phyloP scores from a whole-genome alignment of 2,797 vertebrate genomes.

The Smutsia temminckii region DNA sequence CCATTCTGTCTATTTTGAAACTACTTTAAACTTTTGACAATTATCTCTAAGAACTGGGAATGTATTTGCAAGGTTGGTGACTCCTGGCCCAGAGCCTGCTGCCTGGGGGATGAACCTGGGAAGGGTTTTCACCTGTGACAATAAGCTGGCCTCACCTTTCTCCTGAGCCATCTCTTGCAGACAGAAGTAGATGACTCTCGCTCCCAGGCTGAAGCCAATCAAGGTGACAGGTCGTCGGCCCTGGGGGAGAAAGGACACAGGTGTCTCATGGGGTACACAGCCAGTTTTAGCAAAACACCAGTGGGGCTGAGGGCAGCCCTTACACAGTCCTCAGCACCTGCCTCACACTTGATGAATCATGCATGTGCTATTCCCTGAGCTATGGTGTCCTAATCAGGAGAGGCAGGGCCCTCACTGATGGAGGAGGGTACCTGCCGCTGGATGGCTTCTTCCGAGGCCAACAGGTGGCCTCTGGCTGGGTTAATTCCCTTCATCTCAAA shows the following conservation, averaged over 20 bases:
- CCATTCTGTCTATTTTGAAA: not conserved
- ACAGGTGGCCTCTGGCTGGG: not conserved
- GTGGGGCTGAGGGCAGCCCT: not conserved
- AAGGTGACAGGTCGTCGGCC: slow-evolving; percentile 95
- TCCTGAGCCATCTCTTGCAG: slow-evolving; percentile 96
- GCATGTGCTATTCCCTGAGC: accelerated
- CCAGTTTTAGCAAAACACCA: not conserved
- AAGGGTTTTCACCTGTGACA: not conserved
- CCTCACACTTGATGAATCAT: accelerated
- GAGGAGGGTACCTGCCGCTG: not conserved
- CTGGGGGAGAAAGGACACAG: slow-evolving; percentile 81
- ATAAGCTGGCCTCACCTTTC: slow-evolving; percentile 85
- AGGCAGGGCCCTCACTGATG: not conserved
- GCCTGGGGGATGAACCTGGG: not conserved
- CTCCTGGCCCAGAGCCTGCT: not conserved
- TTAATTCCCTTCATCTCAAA: not conserved
- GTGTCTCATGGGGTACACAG: not conserved
- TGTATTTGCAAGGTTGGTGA: not conserved
- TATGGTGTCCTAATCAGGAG: not conserved
- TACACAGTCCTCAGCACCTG: accelerated
- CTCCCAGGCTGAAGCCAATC: slow-evolving; percentile 97
- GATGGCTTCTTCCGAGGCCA: not conserved
- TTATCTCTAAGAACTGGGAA: not conserved
- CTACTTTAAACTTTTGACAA: not conserved
- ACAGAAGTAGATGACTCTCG: slow-evolving; percentile 98